phyloP scores from a whole-genome alignment of 2,888 invertebrate genomes.

The Diachrysia chrysitis region DNA sequence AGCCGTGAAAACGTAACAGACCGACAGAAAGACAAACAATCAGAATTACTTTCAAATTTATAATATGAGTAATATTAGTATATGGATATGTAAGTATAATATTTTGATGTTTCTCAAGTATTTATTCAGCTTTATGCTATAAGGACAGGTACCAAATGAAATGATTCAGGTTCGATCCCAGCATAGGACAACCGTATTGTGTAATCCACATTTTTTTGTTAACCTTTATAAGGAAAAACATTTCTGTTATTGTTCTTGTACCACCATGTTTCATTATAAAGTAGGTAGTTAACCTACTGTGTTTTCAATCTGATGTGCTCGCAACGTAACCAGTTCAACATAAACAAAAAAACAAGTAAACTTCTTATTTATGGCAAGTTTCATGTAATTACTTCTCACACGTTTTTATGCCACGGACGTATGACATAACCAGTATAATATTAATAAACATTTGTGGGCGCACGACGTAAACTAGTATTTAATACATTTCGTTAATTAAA shows the following conservation, averaged over 20 bases:
- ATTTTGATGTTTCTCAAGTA: neutral
- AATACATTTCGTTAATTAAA: neutral
- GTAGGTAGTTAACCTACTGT: neutral
- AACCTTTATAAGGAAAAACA: neutral
- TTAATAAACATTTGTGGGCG: neutral
- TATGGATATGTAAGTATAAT: neutral
- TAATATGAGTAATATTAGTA: too few species aligned
- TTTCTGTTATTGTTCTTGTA: neutral
- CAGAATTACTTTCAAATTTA: too few species aligned
- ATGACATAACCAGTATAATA: conserved; percentile 28
- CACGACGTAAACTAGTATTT: neutral
- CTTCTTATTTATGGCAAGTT: conserved; percentile 9
- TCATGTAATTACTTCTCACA: conserved; percentile 16
- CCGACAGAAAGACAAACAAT: too few species aligned
- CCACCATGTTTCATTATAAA: neutral
- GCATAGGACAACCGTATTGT: neutral
- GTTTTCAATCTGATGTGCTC: neutral
- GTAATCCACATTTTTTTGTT: neutral
- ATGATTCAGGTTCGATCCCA: too few species aligned
- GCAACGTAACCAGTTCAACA: too few species aligned
- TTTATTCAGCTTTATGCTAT: too few species aligned
- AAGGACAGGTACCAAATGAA: too few species aligned
- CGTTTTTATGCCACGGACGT: conserved; percentile 35
- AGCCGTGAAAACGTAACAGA: too few species aligned
- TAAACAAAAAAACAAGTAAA: conserved; percentile 11